Base-by-base conservation (phyloP, 1,140 invertebrate genomes). In the Caenorhabditis brenneri region DNA sequence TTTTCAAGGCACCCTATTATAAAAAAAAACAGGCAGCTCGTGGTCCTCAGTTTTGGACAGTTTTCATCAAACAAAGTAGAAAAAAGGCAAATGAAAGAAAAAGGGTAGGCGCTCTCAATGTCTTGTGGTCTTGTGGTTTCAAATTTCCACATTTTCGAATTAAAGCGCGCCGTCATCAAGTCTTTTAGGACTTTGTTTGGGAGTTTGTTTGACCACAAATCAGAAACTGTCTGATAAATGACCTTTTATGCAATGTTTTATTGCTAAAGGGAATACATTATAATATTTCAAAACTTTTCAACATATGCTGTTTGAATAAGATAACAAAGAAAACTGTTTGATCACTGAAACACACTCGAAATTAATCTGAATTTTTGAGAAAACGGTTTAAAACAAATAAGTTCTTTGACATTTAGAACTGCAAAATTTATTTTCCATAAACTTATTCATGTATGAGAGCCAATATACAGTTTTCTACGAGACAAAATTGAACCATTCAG, bases 121-220 rank as follows among this genome's bases (percentile, higher is more conserved):
- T 74, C 65, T n/a, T 74, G 16, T 27, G 65, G 65, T n/a, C 10
- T 42, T 74, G 36, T 42, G 65, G 36, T 74, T 42, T 74, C 65
- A 42, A 74, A 74, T 74, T 74, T 74, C 65, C 65, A 74, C 65
- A 74, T 74, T 74, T 74, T 42, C 22, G 15, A 74, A 74, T 74
- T 42, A 74, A 74, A 74, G 65, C 22, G 65, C 36, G 22, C 15
- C 36, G 65, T 74, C 36, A 42, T 74, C 36, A 74, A 74, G 36
- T 33, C n/a, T 74, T 74, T 65, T 42, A 42, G 19, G 16, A 74
- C 36, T 74, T 39, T 42, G 36, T 74, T 74, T 42, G 33, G 19
- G 12, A 46, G 65, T 74, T 74, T 74, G 58, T 74, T 74, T 42
- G 31, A 36, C 19, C 60, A 65, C 60, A 65, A 65, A 65, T 65